Base-by-base conservation (phyloP, 1,140 invertebrate species). In the Anagrus nilaparvatae region DNA sequence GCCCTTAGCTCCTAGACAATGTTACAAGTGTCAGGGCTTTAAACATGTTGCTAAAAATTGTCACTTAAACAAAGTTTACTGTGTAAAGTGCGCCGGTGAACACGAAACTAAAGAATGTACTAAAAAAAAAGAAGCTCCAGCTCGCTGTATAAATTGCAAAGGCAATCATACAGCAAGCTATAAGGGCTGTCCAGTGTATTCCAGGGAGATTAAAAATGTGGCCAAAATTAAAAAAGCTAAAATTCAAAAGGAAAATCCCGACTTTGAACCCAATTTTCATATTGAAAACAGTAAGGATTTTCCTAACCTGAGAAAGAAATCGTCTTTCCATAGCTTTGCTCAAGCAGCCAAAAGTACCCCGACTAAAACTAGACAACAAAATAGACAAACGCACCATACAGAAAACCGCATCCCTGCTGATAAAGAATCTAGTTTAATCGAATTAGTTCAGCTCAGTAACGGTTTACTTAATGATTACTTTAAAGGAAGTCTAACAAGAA, bases 21-120 rank as follows among this genome's bases (percentile, higher is more conserved):
- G 36, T 8, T 28, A 5, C 24, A 38, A 38, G 10, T 38, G 25
- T 18, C 36, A 38, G 29, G 9, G 25, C 10, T 38, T 38, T 12
- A 38, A 38, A 9, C 36, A 38, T n/a, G 25, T 28, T 3, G 24
- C 24, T 0, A 38, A 12, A 3, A n/a, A 14, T 5, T 38, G 36
- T 12, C 24, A 28, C 16, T n/a, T n/a, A 2, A 12, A 4, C 1
- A 9, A 24, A 18, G n/a, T n/a, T n/a, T n/a, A 8, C 12, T 38
- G 36, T 17, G 24, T 38, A 5, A 38, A 38, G 14, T 38, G 36
- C 25, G 34, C 13, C 1, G 23, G 17, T 2, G 7, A 5, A 8
- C 34, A 36, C 13, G 10, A 25, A 16, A 16, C 21, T 1, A 16
- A 16, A 36, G 14, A n/a, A 7, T 36, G 34, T 14, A 1, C 21